These are phyloP conservation scores for Melanotaenia parkinsoni DNA, from an alignment of 2,797 vertebrate species.

Conservation along the genomic window DNA sequence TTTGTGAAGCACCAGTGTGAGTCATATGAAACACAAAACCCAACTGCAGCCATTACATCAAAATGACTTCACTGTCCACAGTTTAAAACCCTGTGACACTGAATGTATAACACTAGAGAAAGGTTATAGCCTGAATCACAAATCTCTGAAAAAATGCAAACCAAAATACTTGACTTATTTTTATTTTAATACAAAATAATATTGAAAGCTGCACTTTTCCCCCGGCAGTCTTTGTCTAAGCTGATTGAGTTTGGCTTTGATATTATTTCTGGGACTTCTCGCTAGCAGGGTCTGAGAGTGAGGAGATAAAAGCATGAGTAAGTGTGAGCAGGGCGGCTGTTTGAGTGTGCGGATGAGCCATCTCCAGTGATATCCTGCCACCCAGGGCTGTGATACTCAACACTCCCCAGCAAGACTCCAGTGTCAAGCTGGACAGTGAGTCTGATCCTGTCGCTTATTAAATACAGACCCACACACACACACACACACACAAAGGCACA, in stretches of 20 bases:
- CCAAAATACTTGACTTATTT: not conserved
- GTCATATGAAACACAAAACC: not conserved
- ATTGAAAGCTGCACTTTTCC: not conserved
- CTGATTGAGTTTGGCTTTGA: constrained; percentile 19
- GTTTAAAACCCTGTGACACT: not conserved
- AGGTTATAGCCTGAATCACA: not conserved
- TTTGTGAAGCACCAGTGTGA: not conserved
- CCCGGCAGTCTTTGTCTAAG: constrained; percentile 9
- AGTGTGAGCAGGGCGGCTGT: constrained; percentile 33
- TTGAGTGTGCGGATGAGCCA: constrained; percentile 39
- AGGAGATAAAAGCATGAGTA: constrained; percentile 37
- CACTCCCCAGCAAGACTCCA: constrained; percentile 38
- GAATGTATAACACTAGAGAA: not conserved
- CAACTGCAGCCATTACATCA: not conserved
- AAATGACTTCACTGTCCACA: not conserved
- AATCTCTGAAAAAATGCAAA: not conserved
- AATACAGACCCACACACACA: constrained; percentile 16
- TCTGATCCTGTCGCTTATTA: constrained; percentile 42
- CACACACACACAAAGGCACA: constrained; percentile 5
- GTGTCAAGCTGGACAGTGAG: constrained; percentile 46
- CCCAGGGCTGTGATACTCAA: constrained; percentile 46
- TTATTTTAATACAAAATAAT: constrained; percentile 2
- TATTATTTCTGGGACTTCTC: constrained; percentile 25
- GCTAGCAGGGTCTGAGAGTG: constrained; percentile 21
- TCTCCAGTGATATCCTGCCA: constrained; percentile 62